phyloP scores from a whole-genome alignment of 2,113 vertebrate genomes.

The Phrynosoma blainvillii region DNA sequence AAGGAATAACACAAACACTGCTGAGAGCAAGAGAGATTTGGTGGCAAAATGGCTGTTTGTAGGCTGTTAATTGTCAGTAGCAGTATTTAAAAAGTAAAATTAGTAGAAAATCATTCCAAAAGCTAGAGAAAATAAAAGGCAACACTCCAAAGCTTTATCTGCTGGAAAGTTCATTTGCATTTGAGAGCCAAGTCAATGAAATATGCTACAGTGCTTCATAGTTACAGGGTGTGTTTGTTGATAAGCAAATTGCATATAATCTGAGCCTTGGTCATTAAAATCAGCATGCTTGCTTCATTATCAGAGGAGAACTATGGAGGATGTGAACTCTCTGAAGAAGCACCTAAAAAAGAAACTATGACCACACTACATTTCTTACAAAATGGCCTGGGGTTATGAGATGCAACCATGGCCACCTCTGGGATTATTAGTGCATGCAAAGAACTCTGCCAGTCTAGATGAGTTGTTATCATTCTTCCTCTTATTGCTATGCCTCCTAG shows the following conservation, averaged over 20 bases:
- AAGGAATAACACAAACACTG: not conserved
- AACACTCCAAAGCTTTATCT: conserved; percentile 24
- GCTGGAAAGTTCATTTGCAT: conserved; percentile 35
- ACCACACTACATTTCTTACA: conserved; percentile 18
- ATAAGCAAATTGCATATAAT: conserved; percentile 47
- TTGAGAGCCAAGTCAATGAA: conserved; percentile 34
- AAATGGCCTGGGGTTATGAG: conserved; percentile 8
- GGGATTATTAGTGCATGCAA: conserved; percentile 11
- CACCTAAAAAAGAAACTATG: conserved; percentile 24
- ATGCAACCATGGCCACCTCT: conserved; percentile 18
- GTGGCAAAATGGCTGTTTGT: conserved; percentile 30
- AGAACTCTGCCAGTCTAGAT: conserved; percentile 4
- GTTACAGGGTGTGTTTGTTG: conserved; percentile 46
- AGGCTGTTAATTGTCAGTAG: not conserved
- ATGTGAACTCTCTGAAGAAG: conserved; percentile 29
- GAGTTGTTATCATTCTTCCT: conserved; percentile 14
- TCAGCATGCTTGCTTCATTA: conserved; percentile 45
- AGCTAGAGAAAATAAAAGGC: conserved; percentile 23
- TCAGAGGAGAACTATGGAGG: conserved; percentile 39
- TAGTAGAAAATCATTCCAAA: not conserved
- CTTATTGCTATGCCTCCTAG: not conserved
- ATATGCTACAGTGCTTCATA: conserved; percentile 45
- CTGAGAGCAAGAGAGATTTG: conserved; percentile 23
- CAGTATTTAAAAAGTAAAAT: conserved; percentile 37
- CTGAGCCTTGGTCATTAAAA: conserved; percentile 37